These are phyloP conservation scores for Bombus terrestris DNA, from an alignment of 1,140 invertebrate species.

Conservation along the genomic window DNA sequence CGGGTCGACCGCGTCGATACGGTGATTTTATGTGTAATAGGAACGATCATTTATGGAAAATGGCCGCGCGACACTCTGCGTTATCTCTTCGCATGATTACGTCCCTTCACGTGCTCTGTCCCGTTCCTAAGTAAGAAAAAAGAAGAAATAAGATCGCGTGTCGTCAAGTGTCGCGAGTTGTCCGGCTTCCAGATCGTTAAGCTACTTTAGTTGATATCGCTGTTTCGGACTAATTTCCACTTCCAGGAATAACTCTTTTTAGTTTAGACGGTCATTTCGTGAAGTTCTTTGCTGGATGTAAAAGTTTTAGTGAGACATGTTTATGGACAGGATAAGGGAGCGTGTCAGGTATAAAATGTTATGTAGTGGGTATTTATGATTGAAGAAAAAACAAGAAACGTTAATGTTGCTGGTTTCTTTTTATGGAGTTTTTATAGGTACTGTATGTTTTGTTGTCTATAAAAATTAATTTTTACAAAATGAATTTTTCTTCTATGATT, in stretches of 20 bases:
- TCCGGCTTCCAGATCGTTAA: background rate
- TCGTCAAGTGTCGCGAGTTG: background rate
- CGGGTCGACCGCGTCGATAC: constrained; percentile 13
- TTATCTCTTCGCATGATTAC: constrained; percentile 48
- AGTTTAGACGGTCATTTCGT: no score
- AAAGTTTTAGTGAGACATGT: background rate
- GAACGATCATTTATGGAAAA: constrained; percentile 42
- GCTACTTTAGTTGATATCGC: background rate
- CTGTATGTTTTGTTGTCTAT: no score
- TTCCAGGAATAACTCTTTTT: background rate
- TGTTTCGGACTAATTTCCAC: constrained; percentile 12
- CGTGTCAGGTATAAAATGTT: no score
- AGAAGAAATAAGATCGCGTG: background rate
- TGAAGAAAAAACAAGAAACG: no score
- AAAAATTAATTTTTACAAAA: no score
- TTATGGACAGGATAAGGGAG: background rate
- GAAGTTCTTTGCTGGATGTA: no score
- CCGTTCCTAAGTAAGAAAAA: background rate
- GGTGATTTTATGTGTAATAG: constrained; percentile 37
- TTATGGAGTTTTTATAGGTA: no score
- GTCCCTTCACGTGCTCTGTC: background rate
- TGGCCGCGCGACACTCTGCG: constrained; percentile 4
- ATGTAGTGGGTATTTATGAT: no score
- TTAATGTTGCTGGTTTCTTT: no score
- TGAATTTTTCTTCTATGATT: no score